Percentiles rank a stretch among this genome's conserved stretches.
Conservation (phyloP, 1,140 invertebrate species). For the Scylla paramamosain region DNA sequence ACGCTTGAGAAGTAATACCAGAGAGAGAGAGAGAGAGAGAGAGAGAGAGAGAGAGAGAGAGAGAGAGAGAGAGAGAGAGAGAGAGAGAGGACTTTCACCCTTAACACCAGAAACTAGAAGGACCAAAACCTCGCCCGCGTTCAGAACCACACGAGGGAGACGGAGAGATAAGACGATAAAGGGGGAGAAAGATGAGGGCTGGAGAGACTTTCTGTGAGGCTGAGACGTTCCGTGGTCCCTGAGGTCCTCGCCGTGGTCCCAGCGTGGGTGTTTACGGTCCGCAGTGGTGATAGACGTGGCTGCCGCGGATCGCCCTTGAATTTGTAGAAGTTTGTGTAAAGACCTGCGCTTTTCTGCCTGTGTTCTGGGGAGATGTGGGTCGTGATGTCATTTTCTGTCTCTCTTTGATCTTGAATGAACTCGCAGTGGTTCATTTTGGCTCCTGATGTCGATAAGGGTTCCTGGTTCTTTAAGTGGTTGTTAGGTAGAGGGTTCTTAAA, state of each 20-base stretch:
- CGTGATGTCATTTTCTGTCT: not conserved
- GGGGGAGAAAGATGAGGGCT: not conserved
- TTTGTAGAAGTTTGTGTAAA: not conserved
- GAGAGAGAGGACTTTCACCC: not conserved
- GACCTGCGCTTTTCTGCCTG: not conserved
- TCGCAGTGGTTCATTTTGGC: not conserved
- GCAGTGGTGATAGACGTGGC: not conserved
- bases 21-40: constrained; percentile 3
- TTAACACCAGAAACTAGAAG: not conserved
- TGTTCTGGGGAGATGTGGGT: not conserved
- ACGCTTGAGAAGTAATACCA: not conserved
- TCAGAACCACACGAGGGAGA: not conserved
- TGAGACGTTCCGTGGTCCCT: not conserved
- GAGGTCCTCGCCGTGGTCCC: not conserved
- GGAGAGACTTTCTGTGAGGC: not conserved
- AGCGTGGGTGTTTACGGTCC: not conserved
- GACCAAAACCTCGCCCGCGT: not conserved
- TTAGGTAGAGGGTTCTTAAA: no score
- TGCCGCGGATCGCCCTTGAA: not conserved
- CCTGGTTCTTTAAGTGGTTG: no score
- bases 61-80: constrained; percentile 11
- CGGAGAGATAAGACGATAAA: constrained; percentile 12
- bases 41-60: not conserved
- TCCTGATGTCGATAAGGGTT: no score
- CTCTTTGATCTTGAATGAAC: not conserved